Base-by-base conservation (phyloP, 2,113 vertebrate genomes). In the Semnornis frantzii region DNA sequence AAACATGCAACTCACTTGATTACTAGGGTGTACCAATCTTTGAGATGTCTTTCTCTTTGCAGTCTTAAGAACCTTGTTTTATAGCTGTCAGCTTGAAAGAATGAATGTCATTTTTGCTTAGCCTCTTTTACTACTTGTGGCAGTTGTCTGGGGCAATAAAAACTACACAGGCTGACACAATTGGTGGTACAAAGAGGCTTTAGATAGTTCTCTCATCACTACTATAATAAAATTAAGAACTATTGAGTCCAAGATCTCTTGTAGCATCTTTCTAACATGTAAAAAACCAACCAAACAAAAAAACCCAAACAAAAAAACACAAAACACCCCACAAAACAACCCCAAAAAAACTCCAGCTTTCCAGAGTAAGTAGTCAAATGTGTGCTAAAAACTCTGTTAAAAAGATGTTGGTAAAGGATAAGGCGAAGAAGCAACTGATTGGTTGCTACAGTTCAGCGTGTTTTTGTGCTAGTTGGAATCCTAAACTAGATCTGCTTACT, bases 51-150 rank as follows among this genome's bases (percentile, higher is more conserved):
- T 73, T 86, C 57, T 54, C 52, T 85, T 91, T 94, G 58, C 81
- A 62, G 39, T 46, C 62, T 31, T 84, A 71, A 78, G 93, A 94
- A 93, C 46, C 37, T 70, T 83, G 77, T 84, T 96, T 95, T 92
- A 93, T 79, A 91, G 42, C 76, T 94, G 85, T 95, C 81, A 89
- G 12, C 82, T 95, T 94, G 91, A 94, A 93, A 90, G 76, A 93
- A 95, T 73, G 71, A 89, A 86, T 82, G 65, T 59, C 12, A 76
- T 94, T 71, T 92, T 92, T 87, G 55, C 80, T 66, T 33, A 90
- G 58, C 72, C 80, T 64, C 87, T 86, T 84, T 93, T 87, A 94
- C 75, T 91, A 62, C 80, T 64, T 80, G 25, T 87, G 72, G 50
- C 71, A 71, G 74, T 76, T 89, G 33, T 93, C 89, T 89, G 70